Conservation (phyloP, 2,888 invertebrate genomes). For the Notocelia uddmanniana region DNA sequence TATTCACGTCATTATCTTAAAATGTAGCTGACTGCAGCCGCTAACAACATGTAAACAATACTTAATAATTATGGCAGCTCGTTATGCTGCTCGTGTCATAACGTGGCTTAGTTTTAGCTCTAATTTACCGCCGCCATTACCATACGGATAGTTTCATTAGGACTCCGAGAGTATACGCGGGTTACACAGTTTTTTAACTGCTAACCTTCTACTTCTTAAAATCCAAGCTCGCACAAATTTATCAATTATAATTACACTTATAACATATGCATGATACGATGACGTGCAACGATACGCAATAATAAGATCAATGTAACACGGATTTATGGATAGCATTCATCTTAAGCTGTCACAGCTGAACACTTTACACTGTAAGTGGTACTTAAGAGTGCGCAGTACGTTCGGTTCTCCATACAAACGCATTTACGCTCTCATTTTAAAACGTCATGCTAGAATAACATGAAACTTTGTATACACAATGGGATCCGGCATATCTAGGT, state of each 20-base stretch:
- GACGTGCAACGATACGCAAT: no score
- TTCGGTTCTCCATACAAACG: no score
- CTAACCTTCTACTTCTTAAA: neutral
- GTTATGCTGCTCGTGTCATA: conserved; percentile 46
- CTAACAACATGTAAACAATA: conserved; percentile 39
- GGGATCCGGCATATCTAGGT: no score
- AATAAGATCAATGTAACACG: neutral
- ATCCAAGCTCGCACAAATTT: no score
- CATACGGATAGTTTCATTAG: conserved; percentile 36
- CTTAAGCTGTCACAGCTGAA: neutral
- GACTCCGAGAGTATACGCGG: conserved; percentile 5
- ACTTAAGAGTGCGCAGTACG: no score
- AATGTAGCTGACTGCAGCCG: conserved; percentile 24
- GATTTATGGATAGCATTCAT: neutral
- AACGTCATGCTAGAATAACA: no score
- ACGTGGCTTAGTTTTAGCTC: conserved; percentile 54
- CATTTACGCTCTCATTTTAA: no score
- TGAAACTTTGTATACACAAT: no score
- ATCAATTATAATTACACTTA: neutral
- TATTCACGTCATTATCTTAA: conserved; percentile 27
- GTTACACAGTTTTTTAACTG: conserved; percentile 6
- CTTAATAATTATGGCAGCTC: conserved; percentile 36
- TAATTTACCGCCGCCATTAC: conserved; percentile 50
- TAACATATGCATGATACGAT: neutral
- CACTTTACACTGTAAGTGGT: no score